Evolutionary conservation across 1,140 invertebrate species (phyloP).

Genomic region (Drosophila persimilis): DNA sequence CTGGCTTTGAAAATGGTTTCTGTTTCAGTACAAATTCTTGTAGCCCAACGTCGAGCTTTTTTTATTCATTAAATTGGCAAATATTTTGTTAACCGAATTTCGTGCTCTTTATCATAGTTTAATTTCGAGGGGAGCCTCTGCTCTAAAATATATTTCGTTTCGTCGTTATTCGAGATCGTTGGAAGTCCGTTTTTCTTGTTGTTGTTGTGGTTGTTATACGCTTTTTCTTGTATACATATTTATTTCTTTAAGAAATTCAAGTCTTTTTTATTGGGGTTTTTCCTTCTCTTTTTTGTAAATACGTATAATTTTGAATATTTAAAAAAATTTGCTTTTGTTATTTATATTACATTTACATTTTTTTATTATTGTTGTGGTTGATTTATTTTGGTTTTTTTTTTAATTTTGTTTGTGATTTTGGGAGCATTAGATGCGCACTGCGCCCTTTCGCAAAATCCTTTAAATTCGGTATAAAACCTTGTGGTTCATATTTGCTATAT

Average conservation of each 20-base stretch:
- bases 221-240: constrained; percentile 62
- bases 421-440: constrained; percentile 29
- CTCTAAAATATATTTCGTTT: constrained; percentile 62
- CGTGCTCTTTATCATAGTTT: constrained; percentile 26
- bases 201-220: constrained; percentile 10
- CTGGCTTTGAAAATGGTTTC: constrained; percentile 2
- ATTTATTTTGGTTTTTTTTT: neutral
- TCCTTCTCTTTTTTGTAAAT: constrained; percentile 49
- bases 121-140: constrained; percentile 16
- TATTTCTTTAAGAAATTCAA: constrained; percentile 76
- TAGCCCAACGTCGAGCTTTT: constrained; percentile 47
- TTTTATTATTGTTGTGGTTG: constrained; percentile 24
- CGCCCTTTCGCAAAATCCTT: constrained; percentile 32
- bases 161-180: constrained; percentile 79
- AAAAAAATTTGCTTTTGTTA: constrained; percentile 39
- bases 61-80: constrained; percentile 56
- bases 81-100: constrained; percentile 58
- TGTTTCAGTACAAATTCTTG: constrained; percentile 61
- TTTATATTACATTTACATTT: constrained; percentile 3
- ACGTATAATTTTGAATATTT: constrained; percentile 50
- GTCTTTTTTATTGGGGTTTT: constrained; percentile 52
- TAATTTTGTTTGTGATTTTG: neutral
- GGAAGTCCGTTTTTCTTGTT: constrained; percentile 65
- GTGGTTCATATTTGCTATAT: constrained; percentile 40
- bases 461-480: constrained; percentile 76